These are phyloP conservation scores for Lanistes nyassanus DNA, from an alignment of 1,140 invertebrate genomes.

Conservation along the genomic window DNA sequence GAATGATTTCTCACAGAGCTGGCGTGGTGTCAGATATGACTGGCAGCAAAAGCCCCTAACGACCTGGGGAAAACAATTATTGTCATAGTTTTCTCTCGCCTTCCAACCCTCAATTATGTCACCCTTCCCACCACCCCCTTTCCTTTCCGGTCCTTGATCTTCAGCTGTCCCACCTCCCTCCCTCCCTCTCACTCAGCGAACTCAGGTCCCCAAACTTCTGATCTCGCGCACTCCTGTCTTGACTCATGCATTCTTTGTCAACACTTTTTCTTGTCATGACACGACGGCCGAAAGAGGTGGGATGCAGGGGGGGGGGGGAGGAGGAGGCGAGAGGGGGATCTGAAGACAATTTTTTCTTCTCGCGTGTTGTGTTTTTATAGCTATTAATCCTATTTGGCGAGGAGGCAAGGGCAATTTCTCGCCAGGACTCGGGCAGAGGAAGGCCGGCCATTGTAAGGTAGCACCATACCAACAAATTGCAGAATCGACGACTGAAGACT, in stretches of 20 bases:
- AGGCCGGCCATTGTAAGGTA: background rate
- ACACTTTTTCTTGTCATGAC: constrained; percentile 20
- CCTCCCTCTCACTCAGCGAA: constrained; percentile 15
- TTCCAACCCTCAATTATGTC: background rate
- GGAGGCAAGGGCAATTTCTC: constrained; percentile 12
- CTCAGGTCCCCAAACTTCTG: constrained; percentile 11
- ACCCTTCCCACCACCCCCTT: constrained; percentile 5
- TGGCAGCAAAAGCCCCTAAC: too few relatives aligned
- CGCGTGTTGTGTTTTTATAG: constrained; percentile 25
- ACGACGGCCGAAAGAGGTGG: too few relatives aligned
- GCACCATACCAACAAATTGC: constrained; percentile 1
- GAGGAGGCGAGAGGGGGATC: background rate
- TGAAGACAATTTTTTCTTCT: background rate
- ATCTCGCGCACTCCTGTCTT: constrained; percentile 15
- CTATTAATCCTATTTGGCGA: constrained; percentile 20
- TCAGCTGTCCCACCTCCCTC: constrained; percentile 60
- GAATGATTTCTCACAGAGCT: too few relatives aligned
- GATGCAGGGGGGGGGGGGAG: constrained; percentile 1
- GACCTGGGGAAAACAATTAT: too few relatives aligned
- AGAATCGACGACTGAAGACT: constrained; percentile 6
- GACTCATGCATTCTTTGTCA: constrained; percentile 22
- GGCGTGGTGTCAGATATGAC: too few relatives aligned
- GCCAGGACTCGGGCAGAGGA: background rate
- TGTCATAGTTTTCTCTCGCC: too few relatives aligned
- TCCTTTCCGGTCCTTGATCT: background rate